These are phyloP conservation scores for Lampris megalopsis DNA, from an alignment of 2,113 vertebrate genomes.

Conservation along the genomic window DNA sequence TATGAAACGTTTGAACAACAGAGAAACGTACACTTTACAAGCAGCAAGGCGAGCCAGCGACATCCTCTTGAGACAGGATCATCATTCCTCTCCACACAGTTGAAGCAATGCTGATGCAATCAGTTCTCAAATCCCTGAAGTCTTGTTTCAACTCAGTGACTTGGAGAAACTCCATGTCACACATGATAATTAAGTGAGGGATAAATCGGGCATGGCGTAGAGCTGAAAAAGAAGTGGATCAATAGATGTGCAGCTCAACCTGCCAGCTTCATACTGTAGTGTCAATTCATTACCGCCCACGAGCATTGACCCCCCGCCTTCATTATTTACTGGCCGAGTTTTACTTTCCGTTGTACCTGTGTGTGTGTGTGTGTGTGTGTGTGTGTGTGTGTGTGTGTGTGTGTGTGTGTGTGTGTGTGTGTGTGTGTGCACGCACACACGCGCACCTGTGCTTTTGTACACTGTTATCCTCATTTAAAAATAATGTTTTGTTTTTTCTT, in stretches of 20 bases:
- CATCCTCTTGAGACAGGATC: too few relatives aligned
- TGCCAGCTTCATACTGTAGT: slow-evolving; percentile 13
- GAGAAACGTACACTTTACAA: too few relatives aligned
- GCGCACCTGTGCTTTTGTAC: too few relatives aligned
- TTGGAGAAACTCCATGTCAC: background rate
- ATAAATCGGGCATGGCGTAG: slow-evolving; percentile 9
- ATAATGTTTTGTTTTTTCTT: too few relatives aligned
- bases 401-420: slow-evolving; percentile 5
- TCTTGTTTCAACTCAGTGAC: too few relatives aligned
- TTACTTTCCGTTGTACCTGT: background rate
- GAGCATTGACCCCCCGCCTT: slow-evolving; percentile 17
- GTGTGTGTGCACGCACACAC: background rate
- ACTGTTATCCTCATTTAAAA: too few relatives aligned
- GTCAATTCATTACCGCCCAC: slow-evolving; percentile 27
- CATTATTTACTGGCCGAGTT: background rate
- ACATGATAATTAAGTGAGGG: slow-evolving; percentile 26
- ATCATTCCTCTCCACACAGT: background rate
- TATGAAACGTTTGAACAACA: too few relatives aligned
- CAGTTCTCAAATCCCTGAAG: too few relatives aligned
- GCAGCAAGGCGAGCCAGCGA: too few relatives aligned
- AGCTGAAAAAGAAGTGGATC: slow-evolving; percentile 13
- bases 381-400: slow-evolving; percentile 10
- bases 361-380: background rate
- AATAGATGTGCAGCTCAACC: slow-evolving; percentile 4
- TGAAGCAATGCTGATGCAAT: too few relatives aligned